Evolutionary conservation across 2,888 invertebrate genomes (phyloP), one percentile per base, ranked within the genome.

Genomic region (Euplexia lucipara): DNA sequence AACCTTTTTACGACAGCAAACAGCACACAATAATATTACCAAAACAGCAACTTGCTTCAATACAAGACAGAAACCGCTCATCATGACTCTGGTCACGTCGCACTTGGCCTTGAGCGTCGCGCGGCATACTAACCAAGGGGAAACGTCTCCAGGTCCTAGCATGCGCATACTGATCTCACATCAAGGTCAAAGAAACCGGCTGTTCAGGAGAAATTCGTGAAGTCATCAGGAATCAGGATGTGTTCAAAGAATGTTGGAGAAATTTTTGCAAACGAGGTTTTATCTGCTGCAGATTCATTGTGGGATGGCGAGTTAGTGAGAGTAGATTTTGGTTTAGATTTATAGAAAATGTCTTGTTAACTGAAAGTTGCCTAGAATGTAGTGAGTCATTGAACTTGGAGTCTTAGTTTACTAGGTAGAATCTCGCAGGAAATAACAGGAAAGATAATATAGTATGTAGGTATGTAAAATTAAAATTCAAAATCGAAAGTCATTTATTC

Each of bases 191-290:
- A 74, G 73, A 74, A 74, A 74, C 73, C 53, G 37, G 35, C 20
- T 30, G 20, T 52, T 48, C 66, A 61, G 67, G 82, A 75, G 85
- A 84, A 83, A 84, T 35, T 83, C 37, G 61, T 71, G 75, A 65
- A 69, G 59, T 77, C 71, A 66, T 74, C 75, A 77, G 76, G 74
- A 83, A 66, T 74, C 75, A 77, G 76, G 74, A 83, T 80, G 75
- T 77, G 75, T 58, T 20, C 45, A 5, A 48, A 18, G 66, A 66
- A 77, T 66, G 62, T 67, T 51, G 39, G 74, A 68, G 74, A 75
- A 72, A 77, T 72, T 56, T 59, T 73, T 52, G 45, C 54, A 56
- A 75, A 54, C 32, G 18, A 53, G 32, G 45, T 20, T 26, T 71
- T 61, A 71, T 71, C 77, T 49, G 65, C 76, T 71, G 67, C 22